Conservation (phyloP, 2,888 invertebrate genomes). For the Tipula confusa region DNA sequence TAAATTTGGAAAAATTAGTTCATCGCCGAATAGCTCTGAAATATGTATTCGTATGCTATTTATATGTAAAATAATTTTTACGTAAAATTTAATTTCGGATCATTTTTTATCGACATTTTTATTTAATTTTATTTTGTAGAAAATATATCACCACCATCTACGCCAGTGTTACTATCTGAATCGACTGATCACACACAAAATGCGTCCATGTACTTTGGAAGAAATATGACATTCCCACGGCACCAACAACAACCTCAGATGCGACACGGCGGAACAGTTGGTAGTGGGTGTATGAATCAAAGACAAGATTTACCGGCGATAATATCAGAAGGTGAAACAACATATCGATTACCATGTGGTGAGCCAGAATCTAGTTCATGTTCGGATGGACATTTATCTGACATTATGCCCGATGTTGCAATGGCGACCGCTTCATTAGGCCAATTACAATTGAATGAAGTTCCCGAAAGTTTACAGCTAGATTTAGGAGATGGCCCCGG, state of each 20-base stretch:
- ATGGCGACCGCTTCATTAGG: slow-evolving; percentile 78
- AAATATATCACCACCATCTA: slow-evolving; percentile 37
- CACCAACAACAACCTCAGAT: slow-evolving; percentile 42
- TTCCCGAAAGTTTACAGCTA: slow-evolving; percentile 61
- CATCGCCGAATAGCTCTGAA: too few relatives aligned
- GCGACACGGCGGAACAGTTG: slow-evolving; percentile 37
- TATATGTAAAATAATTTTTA: too few relatives aligned
- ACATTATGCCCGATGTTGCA: slow-evolving; percentile 88
- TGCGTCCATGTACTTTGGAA: slow-evolving; percentile 54
- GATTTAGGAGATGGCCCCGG: slow-evolving; percentile 82
- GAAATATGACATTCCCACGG: slow-evolving; percentile 61
- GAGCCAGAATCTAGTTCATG: slow-evolving; percentile 57
- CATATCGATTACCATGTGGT: slow-evolving; percentile 39
- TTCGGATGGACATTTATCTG: slow-evolving; percentile 68
- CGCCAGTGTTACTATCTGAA: slow-evolving; percentile 51
- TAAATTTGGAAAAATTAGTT: too few relatives aligned
- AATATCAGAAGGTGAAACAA: slow-evolving; percentile 58
- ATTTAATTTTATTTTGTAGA: slow-evolving; percentile 30
- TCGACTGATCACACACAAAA: slow-evolving; percentile 40
- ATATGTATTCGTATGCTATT: too few relatives aligned
- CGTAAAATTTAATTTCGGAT: too few relatives aligned
- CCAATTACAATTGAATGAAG: slow-evolving; percentile 57
- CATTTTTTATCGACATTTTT: slow-evolving; percentile 33
- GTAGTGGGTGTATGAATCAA: slow-evolving; percentile 39
- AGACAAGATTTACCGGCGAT: slow-evolving; percentile 58